Evolutionary conservation across 30 jellyfish, hydroid and myxozoan species (phyloP).

Genomic region (Sanderia malayensis): DNA sequence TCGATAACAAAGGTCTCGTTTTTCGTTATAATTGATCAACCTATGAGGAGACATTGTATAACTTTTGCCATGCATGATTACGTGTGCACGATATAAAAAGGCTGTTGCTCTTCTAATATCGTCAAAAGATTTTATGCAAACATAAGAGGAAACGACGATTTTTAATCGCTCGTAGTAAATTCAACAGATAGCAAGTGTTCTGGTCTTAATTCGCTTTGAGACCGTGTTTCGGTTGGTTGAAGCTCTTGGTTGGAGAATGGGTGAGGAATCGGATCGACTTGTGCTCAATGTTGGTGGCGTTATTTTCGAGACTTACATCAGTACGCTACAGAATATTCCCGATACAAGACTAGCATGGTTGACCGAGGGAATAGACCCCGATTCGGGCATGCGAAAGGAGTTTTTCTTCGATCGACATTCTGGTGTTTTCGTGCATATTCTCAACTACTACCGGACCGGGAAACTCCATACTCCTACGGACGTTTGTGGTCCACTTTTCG

Average conservation of each 20-base stretch:
- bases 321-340: constrained; percentile 87
- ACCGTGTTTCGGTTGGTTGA: no score
- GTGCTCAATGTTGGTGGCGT: constrained; percentile 86
- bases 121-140: neutral
- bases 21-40: no score
- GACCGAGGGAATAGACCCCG: constrained; percentile 76
- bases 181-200: no score
- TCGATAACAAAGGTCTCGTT: no score
- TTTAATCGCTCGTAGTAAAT: no score
- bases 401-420: constrained; percentile 95
- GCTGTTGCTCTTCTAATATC: neutral
- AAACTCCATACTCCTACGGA: constrained; percentile 94
- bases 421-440: constrained; percentile 91
- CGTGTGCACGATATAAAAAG: no score
- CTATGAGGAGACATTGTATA: neutral
- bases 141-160: neutral
- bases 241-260: no score
- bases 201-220: no score
- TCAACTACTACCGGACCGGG: constrained; percentile 92
- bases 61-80: neutral
- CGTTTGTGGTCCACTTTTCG: constrained; percentile 92
- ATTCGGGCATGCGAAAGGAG: constrained; percentile 57
- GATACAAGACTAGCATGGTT: constrained; percentile 97
- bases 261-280: constrained; percentile 75
- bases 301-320: constrained; percentile 76